phyloP scores from a whole-genome alignment of 2,888 invertebrate species.

The Tuberolachnus salignus region DNA sequence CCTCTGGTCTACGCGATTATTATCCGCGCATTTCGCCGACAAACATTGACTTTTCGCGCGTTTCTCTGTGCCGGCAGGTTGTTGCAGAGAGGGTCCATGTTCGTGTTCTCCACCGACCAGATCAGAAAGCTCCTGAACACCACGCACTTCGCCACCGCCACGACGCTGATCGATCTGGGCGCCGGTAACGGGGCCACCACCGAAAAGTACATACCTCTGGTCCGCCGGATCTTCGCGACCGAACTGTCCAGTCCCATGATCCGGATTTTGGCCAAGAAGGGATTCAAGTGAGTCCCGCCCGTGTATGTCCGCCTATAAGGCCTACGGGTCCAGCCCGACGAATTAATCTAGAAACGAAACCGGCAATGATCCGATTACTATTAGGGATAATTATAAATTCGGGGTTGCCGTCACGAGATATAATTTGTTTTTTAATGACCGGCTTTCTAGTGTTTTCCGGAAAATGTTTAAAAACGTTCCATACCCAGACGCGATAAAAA shows the following conservation, averaged over 20 bases:
- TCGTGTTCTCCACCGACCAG: conserved; percentile 86
- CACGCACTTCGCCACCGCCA: conserved; percentile 60
- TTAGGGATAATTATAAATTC: no score
- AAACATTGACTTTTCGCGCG: no score
- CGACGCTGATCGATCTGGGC: conserved; percentile 65
- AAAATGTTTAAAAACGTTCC: no score
- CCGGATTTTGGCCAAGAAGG: conserved; percentile 75
- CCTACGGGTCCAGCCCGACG: no score
- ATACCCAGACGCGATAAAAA: no score
- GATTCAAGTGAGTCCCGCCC: conserved; percentile 74
- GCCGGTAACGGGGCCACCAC: conserved; percentile 97
- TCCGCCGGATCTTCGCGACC: conserved; percentile 79
- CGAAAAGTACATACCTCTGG: conserved; percentile 76
- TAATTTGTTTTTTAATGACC: no score
- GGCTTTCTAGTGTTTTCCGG: no score
- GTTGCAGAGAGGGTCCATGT: conserved; percentile 94
- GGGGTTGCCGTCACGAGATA: no score
- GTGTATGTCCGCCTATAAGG: not conserved
- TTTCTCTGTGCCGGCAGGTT: conserved; percentile 66
- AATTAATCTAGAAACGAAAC: no score
- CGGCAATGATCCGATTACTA: no score
- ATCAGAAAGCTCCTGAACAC: conserved; percentile 71
- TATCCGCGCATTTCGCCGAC: no score
- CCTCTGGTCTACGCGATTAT: no score
- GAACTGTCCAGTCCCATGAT: conserved; percentile 92